Percentiles rank a stretch among this genome's conserved stretches.
These are phyloP conservation scores for Sanderia malayensis DNA, from an alignment of 30 jellyfish, hydroid and myxozoan genomes.

Conservation along the genomic window DNA sequence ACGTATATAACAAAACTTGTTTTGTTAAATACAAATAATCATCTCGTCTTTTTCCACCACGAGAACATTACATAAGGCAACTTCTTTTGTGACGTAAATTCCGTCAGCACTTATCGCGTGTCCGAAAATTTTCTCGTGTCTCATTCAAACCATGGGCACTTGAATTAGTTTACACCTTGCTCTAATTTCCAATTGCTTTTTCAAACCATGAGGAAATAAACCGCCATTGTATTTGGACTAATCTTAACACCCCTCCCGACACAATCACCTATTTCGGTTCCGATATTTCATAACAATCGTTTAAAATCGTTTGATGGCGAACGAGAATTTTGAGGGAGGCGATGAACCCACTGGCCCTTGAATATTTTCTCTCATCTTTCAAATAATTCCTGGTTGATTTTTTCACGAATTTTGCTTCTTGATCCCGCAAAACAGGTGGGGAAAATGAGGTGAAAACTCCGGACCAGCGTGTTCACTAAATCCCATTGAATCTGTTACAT, in stretches of 20 bases:
- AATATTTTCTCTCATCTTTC: too few relatives aligned
- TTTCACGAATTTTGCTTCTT: neutral
- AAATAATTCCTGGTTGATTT: neutral
- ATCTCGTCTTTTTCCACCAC: too few relatives aligned
- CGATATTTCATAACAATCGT: neutral
- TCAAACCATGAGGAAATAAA: neutral
- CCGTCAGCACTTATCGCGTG: neutral
- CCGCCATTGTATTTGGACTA: neutral
- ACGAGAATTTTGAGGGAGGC: too few relatives aligned
- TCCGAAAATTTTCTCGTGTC: neutral
- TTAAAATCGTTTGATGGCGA: too few relatives aligned
- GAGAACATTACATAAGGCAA: too few relatives aligned
- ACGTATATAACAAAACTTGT: too few relatives aligned
- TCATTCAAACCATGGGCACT: neutral
- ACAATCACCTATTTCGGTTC: neutral
- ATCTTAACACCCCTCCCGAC: neutral
- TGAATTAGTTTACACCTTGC: neutral
- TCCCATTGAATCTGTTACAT: conserved; percentile 18
- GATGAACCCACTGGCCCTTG: neutral
- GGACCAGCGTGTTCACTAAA: conserved; percentile 24
- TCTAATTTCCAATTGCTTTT: neutral
- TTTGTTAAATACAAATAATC: too few relatives aligned
- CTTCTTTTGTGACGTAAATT: too few relatives aligned
- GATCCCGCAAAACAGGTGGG: conserved; percentile 41
- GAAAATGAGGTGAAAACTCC: conserved; percentile 28